These are phyloP conservation scores for Hypselothyrea guttata DNA, from an alignment of 2,888 invertebrate species.

Conservation along the genomic window DNA sequence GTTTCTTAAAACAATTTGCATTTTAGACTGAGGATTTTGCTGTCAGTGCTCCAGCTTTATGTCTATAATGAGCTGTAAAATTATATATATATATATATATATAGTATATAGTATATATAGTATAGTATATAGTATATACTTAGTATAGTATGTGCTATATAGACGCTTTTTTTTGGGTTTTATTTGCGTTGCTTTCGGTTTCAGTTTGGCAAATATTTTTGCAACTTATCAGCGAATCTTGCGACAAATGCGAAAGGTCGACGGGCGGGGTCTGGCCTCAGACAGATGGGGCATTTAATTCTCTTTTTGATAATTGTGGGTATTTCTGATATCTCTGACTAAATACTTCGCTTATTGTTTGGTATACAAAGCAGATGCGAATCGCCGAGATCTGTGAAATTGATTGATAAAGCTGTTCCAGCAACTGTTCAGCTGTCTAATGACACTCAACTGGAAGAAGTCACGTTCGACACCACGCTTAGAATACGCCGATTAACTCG, in stretches of 20 bases:
- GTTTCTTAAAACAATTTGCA: no score
- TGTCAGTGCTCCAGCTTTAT: neutral
- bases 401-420: no score
- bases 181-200: conserved; percentile 64
- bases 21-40: no score
- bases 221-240: conserved; percentile 67
- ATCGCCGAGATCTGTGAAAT: no score
- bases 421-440: conserved; percentile 11
- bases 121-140: no score
- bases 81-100: neutral
- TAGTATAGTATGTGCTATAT: no score
- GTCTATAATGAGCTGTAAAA: conserved; percentile 1
- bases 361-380: no score
- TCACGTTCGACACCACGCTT: conserved; percentile 10
- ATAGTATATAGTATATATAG: no score
- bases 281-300: no score
- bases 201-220: conserved; percentile 70
- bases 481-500: neutral
- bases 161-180: neutral
- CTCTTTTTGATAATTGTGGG: no score
- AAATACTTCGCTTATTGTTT: conserved; percentile 1
- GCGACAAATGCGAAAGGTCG: conserved; percentile 56
- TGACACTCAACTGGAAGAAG: neutral
- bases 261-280: no score
- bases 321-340: neutral